These are phyloP conservation scores for Leptinotarsa lineolata DNA, from an alignment of 1,140 invertebrate genomes.

Conservation along the genomic window DNA sequence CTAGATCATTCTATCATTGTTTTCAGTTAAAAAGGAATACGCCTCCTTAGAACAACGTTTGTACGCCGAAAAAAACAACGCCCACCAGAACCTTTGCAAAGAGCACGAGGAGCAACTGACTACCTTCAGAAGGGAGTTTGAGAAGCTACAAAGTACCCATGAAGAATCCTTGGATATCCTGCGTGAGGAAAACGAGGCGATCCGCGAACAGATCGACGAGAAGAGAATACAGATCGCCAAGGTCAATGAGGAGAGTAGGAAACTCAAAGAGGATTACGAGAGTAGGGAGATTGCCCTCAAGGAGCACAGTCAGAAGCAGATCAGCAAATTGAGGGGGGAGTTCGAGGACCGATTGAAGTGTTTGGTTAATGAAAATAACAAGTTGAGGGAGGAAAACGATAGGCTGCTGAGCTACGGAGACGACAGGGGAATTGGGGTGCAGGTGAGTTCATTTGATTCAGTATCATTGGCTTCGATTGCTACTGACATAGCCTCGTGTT, in stretches of 20 bases:
- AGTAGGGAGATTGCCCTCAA: slow-evolving; percentile 47
- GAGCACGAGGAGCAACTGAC: slow-evolving; percentile 49
- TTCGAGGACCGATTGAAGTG: slow-evolving; percentile 37
- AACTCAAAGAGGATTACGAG: slow-evolving; percentile 56
- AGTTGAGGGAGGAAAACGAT: slow-evolving; percentile 49
- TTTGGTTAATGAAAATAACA: slow-evolving; percentile 49
- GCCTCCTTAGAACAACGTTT: slow-evolving; percentile 42
- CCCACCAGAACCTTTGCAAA: slow-evolving; percentile 39
- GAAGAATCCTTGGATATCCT: slow-evolving; percentile 51
- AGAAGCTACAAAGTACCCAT: slow-evolving; percentile 50
- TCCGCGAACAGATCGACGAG: slow-evolving; percentile 53
- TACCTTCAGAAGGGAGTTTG: slow-evolving; percentile 46
- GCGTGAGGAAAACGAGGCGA: slow-evolving; percentile 53
- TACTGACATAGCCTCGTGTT: too few species aligned
- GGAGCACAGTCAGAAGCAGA: slow-evolving; percentile 37
- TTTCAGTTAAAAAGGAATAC: slow-evolving; percentile 51
- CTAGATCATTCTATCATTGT: too few species aligned
- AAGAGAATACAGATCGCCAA: slow-evolving; percentile 50
- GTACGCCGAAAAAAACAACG: slow-evolving; percentile 37
- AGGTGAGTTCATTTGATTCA: slow-evolving; percentile 35
- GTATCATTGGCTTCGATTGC: too few species aligned
- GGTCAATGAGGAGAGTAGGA: slow-evolving; percentile 49
- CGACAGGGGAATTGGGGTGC: slow-evolving; percentile 45
- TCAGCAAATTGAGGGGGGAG: slow-evolving; percentile 34
- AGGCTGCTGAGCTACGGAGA: slow-evolving; percentile 46